Percentiles rank a stretch among this genome's conserved stretches.
phyloP scores from a whole-genome alignment of 1,140 invertebrate genomes.

The Caenorhabditis remanei region DNA sequence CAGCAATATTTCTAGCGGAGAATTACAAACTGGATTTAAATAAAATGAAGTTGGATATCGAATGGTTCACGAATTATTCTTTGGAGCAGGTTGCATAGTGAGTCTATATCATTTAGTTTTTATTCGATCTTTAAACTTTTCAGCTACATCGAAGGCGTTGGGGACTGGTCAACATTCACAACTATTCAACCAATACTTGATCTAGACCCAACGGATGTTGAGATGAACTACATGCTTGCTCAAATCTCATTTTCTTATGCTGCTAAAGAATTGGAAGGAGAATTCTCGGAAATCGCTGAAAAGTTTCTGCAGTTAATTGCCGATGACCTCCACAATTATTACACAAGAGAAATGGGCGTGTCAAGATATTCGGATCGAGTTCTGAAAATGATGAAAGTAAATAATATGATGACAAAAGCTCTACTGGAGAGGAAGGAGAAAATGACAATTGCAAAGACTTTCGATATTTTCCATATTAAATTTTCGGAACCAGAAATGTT shows the following conservation, averaged over 20 bases:
- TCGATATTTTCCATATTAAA: neutral
- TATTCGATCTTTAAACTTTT: neutral
- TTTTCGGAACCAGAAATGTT: conserved; percentile 21
- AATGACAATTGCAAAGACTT: neutral
- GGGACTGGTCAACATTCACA: neutral
- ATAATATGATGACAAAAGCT: neutral
- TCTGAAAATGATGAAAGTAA: conserved; percentile 31
- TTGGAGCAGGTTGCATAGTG: conserved; percentile 4
- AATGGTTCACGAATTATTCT: neutral
- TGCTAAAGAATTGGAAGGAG: neutral
- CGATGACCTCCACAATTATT: conserved; percentile 10
- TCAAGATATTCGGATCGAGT: conserved; percentile 16
- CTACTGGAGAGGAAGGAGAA: neutral
- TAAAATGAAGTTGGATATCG: conserved; percentile 18
- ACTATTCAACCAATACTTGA: neutral
- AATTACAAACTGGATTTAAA: neutral
- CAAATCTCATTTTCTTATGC: conserved; percentile 21
- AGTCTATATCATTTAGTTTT: neutral
- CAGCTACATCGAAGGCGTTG: conserved; percentile 8
- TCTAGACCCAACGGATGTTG: neutral
- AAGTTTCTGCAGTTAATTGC: neutral
- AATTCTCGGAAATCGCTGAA: neutral
- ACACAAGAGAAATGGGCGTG: neutral
- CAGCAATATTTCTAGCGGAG: neutral
- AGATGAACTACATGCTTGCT: conserved; percentile 22